A percentile compares a stretch with the other conserved stretches of the same genome.
phyloP scores from a whole-genome alignment of 2,888 invertebrate species.

The Chalcosyrphus nemorum region DNA sequence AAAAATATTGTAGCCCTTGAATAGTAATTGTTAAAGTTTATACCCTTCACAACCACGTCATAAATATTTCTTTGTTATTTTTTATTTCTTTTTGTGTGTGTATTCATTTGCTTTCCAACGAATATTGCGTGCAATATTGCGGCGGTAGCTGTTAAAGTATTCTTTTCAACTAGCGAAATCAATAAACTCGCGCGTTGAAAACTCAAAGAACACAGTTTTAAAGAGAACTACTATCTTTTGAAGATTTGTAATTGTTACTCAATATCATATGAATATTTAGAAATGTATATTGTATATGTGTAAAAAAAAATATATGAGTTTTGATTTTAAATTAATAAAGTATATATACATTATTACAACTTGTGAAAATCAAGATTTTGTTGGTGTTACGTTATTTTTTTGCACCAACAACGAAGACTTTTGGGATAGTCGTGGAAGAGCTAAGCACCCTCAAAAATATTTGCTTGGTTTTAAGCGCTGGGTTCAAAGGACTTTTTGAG shows the following conservation, averaged over 20 bases:
- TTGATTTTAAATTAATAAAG: conserved; percentile 68
- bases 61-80: conserved; percentile 64
- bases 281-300: conserved; percentile 66
- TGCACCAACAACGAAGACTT: too few relatives aligned
- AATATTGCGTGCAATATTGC: conserved; percentile 61
- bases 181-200: conserved; percentile 53
- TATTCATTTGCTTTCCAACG: conserved; percentile 57
- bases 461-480: too few relatives aligned
- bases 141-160: conserved; percentile 59
- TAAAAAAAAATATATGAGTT: conserved; percentile 65
- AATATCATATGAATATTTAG: conserved; percentile 64
- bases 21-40: conserved; percentile 56
- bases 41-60: conserved; percentile 37
- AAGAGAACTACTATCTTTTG: conserved; percentile 49
- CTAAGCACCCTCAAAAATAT: too few relatives aligned
- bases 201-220: conserved; percentile 35
- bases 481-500: too few relatives aligned
- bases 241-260: conserved; percentile 66
- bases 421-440: too few relatives aligned
- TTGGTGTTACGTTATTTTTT: not conserved
- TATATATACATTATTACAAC: conserved; percentile 66
- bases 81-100: conserved; percentile 45
- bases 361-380: conserved; percentile 48
- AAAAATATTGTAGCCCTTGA: conserved; percentile 48
- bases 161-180: conserved; percentile 63